These are phyloP conservation scores for Apamea crenata DNA, from an alignment of 2,888 invertebrate genomes.

Conservation along the genomic window DNA sequence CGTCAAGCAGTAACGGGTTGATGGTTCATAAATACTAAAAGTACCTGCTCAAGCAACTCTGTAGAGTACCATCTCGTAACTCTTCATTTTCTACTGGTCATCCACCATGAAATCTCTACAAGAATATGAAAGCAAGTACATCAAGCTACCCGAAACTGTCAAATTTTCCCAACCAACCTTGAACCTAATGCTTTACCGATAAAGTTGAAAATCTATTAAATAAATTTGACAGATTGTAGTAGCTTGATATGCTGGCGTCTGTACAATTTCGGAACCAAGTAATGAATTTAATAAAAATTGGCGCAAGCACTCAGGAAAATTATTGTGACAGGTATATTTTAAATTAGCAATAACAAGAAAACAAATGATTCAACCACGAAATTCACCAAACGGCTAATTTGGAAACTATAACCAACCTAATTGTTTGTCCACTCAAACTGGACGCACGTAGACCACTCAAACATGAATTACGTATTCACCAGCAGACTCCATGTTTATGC, in stretches of 20 bases:
- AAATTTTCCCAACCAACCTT: too few species aligned
- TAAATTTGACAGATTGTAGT: too few species aligned
- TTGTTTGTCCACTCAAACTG: slow-evolving; percentile 32
- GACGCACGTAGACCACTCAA: slow-evolving; percentile 40
- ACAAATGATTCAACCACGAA: neutral
- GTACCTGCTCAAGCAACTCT: slow-evolving; percentile 13
- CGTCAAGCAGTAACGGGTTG: neutral
- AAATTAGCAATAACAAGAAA: neutral
- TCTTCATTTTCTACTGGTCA: slow-evolving; percentile 1
- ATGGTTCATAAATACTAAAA: slow-evolving; percentile 14
- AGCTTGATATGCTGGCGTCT: too few species aligned
- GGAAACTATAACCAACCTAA: slow-evolving; percentile 29
- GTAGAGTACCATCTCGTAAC: slow-evolving; percentile 11
- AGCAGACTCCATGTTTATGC: slow-evolving; percentile 59
- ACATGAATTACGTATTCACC: slow-evolving; percentile 59
- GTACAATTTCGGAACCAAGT: neutral
- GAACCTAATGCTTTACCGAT: too few species aligned
- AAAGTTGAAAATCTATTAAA: too few species aligned
- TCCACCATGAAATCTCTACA: neutral
- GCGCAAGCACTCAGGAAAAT: too few species aligned
- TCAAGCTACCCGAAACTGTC: too few species aligned
- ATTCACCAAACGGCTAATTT: slow-evolving; percentile 19
- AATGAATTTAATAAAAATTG: neutral
- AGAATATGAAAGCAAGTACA: neutral
- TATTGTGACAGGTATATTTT: neutral